Evolutionary conservation across 2,888 invertebrate species (phyloP).

Genomic region (Chymomyza procnemis): DNA sequence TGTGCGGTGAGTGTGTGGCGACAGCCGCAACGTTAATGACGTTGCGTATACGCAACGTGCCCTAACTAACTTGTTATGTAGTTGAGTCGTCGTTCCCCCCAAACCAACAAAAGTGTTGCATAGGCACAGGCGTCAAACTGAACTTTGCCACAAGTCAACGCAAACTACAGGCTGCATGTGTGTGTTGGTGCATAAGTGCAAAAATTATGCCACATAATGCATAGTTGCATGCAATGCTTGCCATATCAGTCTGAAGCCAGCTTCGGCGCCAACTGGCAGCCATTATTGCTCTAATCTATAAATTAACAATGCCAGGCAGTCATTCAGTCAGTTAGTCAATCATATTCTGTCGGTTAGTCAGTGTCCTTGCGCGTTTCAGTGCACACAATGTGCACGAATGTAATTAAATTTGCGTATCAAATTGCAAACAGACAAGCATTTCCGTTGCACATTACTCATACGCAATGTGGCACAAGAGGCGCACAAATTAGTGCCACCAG

Average conservation of each 20-base stretch:
- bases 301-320: conserved; percentile 1
- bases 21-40: conserved; percentile 10
- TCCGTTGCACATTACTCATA: conserved; percentile 10
- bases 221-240: conserved; percentile 5
- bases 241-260: conserved; percentile 27
- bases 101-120: conserved; percentile 23
- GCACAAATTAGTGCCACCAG: too few species aligned
- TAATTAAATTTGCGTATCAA: conserved; percentile 47
- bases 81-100: background rate
- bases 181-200: background rate
- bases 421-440: conserved; percentile 10
- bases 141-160: background rate
- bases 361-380: background rate
- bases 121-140: conserved; percentile 13
- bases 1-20: background rate
- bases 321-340: background rate
- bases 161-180: background rate
- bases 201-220: conserved; percentile 18
- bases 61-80: background rate
- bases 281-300: conserved; percentile 6
- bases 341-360: background rate
- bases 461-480: conserved; percentile 2
- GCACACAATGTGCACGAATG: conserved; percentile 15
- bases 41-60: conserved; percentile 36
- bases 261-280: background rate